phyloP scores from a whole-genome alignment of 2,797 vertebrate species.

The Coilia nasus region DNA sequence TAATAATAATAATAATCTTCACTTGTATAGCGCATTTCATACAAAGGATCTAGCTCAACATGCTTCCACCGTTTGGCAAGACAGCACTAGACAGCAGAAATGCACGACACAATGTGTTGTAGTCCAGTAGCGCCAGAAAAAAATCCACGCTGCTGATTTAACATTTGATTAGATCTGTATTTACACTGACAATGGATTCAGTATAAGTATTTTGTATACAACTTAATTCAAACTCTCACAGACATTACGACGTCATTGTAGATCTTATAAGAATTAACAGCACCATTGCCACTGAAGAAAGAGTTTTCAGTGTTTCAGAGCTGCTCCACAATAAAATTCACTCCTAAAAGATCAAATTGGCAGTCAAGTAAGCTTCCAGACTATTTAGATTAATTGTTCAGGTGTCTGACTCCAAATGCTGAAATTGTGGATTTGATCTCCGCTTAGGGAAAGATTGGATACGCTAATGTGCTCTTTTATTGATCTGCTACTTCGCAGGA shows the following conservation, averaged over 20 bases:
- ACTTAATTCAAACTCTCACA: background rate
- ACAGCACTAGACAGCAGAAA: too few relatives aligned
- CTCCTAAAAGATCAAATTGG: background rate
- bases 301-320: background rate
- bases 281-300: background rate
- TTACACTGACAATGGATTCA: background rate
- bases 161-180: background rate
- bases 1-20: too few relatives aligned
- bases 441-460: constrained; percentile 20
- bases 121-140: too few relatives aligned
- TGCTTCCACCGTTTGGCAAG: too few relatives aligned
- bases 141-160: background rate
- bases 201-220: background rate
- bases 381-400: constrained; percentile 23
- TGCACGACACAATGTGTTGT: too few relatives aligned
- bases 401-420: constrained; percentile 26
- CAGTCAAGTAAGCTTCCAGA: constrained; percentile 19
- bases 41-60: too few relatives aligned
- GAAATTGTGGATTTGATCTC: constrained; percentile 25
- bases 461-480: constrained; percentile 24
- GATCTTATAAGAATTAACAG: background rate
- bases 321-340: background rate
- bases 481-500: constrained; percentile 6
- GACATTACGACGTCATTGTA: background rate
- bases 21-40: too few relatives aligned